Evolutionary conservation across 1,140 invertebrate species (phyloP).

Genomic region (Caerostris extrusa): DNA sequence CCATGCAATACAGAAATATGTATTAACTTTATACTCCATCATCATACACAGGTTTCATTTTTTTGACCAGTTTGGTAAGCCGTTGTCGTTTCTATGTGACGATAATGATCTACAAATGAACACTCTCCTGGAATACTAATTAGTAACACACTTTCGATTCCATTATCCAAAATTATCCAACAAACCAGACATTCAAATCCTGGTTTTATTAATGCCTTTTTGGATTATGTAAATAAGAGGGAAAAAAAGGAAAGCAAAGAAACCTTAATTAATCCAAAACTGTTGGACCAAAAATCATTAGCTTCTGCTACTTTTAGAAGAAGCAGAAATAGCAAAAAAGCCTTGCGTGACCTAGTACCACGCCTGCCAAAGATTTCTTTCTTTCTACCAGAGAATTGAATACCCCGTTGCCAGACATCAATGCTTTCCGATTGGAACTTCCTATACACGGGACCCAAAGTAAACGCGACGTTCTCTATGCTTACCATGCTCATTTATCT

Average conservation of each 20-base stretch:
- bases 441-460: slow-evolving; percentile 20
- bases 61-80: too few relatives aligned
- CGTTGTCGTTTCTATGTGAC: too few relatives aligned
- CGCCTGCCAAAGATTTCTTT: slow-evolving; percentile 17
- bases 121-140: not conserved
- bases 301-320: not conserved
- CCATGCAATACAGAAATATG: too few relatives aligned
- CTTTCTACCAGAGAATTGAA: not conserved
- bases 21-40: too few relatives aligned
- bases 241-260: not conserved
- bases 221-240: not conserved
- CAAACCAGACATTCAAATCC: not conserved
- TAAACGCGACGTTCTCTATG: slow-evolving; percentile 13
- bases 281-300: not conserved
- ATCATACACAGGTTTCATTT: too few relatives aligned
- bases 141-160: not conserved
- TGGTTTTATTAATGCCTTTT: not conserved
- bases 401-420: not conserved
- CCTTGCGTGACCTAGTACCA: slow-evolving; percentile 10
- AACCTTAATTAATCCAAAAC: not conserved
- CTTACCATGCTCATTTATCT: slow-evolving; percentile 5
- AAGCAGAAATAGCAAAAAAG: not conserved
- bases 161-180: not conserved
- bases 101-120: not conserved
- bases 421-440: slow-evolving; percentile 33